These are phyloP conservation scores for Spialia ferax DNA, from an alignment of 2,888 invertebrate genomes.

Conservation along the genomic window DNA sequence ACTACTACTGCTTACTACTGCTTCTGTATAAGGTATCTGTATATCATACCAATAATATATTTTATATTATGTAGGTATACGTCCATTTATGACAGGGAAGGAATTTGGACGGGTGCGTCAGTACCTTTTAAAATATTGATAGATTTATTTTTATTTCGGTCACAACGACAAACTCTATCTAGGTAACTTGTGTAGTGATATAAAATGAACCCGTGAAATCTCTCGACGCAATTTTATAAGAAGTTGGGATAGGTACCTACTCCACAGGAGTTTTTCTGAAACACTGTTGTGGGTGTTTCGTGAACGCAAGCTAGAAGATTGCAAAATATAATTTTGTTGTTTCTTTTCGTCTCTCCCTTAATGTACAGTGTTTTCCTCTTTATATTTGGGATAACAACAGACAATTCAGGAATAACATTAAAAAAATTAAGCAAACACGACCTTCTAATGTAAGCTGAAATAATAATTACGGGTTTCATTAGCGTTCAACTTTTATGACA, in stretches of 20 bases:
- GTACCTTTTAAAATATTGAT: too few species aligned
- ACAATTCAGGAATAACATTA: not conserved
- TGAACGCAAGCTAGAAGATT: not conserved
- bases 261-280: not conserved
- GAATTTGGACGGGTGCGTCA: too few species aligned
- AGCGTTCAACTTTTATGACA: not conserved
- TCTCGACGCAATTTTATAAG: too few species aligned
- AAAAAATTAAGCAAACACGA: not conserved
- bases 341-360: not conserved
- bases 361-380: too few species aligned
- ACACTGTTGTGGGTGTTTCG: not conserved
- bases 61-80: too few species aligned
- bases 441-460: not conserved
- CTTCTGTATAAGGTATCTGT: too few species aligned
- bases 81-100: too few species aligned
- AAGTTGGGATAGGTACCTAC: not conserved
- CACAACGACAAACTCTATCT: too few species aligned
- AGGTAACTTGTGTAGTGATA: too few species aligned
- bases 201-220: too few species aligned
- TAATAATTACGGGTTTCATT: not conserved
- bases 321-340: conserved; percentile 6
- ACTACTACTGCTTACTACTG: not conserved
- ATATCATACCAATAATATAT: too few species aligned
- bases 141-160: too few species aligned
- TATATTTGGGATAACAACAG: not conserved